A percentile compares a stretch with the other conserved stretches of the same genome.
phyloP scores from a whole-genome alignment of 2,888 invertebrate species.

The Elysia crispata region DNA sequence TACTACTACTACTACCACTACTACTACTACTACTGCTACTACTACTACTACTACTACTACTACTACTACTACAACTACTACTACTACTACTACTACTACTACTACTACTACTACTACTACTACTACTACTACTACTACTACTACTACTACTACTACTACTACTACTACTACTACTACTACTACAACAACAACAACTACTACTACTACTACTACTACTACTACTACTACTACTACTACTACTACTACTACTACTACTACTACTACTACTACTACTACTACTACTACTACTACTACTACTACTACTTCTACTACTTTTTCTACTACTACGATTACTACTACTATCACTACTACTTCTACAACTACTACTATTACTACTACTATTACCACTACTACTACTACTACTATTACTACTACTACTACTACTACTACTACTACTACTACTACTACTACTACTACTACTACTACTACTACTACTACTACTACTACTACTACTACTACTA shows the following conservation, averaged over 20 bases:
- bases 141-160: background rate
- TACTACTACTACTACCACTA: conserved; percentile 4
- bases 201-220: conserved; percentile 22
- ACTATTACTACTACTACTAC: conserved; percentile 12
- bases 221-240: conserved; percentile 25
- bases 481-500: conserved; percentile 32
- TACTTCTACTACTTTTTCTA: conserved; percentile 15
- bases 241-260: conserved; percentile 34
- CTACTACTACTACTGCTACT: conserved; percentile 4
- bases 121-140: conserved; percentile 11
- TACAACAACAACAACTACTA: too few relatives aligned
- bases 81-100: background rate
- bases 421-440: conserved; percentile 23
- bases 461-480: conserved; percentile 32
- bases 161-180: conserved; percentile 27
- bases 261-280: conserved; percentile 31
- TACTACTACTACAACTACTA: conserved; percentile 4
- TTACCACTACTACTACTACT: conserved; percentile 18
- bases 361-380: background rate
- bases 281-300: conserved; percentile 27
- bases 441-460: conserved; percentile 31
- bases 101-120: conserved; percentile 22
- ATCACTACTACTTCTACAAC: conserved; percentile 7
- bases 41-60: conserved; percentile 9
- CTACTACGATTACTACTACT: too few relatives aligned